Percentiles rank a stretch among this genome's conserved stretches.
Evolutionary conservation across 2,888 invertebrate species (phyloP).

Genomic region (Sabatieria punctata): DNA sequence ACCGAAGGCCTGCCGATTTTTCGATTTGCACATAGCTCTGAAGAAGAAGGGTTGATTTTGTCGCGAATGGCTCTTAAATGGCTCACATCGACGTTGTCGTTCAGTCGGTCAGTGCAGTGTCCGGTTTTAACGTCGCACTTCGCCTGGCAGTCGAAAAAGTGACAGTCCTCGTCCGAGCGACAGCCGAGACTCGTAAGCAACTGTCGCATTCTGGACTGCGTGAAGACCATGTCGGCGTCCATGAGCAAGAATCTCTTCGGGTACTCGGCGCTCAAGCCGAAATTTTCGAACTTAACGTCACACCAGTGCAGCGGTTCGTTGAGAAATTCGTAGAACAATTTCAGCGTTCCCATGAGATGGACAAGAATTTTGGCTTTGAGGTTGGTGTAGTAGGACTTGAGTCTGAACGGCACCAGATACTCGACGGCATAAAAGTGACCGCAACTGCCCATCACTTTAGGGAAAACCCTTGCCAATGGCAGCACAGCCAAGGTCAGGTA

Average conservation of each 20-base stretch:
- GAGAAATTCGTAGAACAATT: conserved; percentile 30
- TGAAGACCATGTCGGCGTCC: conserved; percentile 29
- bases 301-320: conserved; percentile 37
- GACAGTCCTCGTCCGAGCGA: conserved; percentile 23
- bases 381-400: conserved; percentile 30
- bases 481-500: conserved; percentile 22
- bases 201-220: conserved; percentile 20
- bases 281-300: conserved; percentile 37
- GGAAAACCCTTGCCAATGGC: conserved; percentile 24
- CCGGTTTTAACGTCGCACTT: conserved; percentile 17
- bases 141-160: conserved; percentile 20
- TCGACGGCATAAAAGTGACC: conserved; percentile 37
- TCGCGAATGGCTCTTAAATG: too few species aligned
- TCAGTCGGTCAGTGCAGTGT: conserved; percentile 21
- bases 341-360: conserved; percentile 32
- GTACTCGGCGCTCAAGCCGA: conserved; percentile 22
- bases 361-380: conserved; percentile 32
- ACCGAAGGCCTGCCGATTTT: too few species aligned
- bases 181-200: conserved; percentile 18
- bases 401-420: conserved; percentile 26
- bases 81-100: conserved; percentile 29
- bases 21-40: too few species aligned
- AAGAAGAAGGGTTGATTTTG: too few species aligned
- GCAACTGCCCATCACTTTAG: conserved; percentile 33
- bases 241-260: conserved; percentile 22